phyloP scores from a whole-genome alignment of 2,888 invertebrate species.

The Eucriotettix oculatus region DNA sequence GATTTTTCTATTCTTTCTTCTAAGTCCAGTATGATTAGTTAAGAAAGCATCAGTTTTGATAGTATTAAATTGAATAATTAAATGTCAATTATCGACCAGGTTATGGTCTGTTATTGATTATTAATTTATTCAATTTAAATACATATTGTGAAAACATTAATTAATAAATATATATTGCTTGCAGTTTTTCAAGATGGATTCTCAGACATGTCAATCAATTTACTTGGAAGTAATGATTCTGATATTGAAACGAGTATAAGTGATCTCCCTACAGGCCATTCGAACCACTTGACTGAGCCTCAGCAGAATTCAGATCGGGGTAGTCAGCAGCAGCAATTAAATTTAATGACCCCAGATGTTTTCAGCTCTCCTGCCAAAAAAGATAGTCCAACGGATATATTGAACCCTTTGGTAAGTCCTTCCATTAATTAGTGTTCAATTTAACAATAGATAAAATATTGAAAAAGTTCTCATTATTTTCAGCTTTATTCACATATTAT shows the following conservation, averaged over 20 bases:
- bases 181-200: constrained; percentile 3
- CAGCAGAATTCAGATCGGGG: background rate
- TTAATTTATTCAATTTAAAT: no score
- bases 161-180: background rate
- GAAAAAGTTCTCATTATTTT: no score
- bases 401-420: constrained; percentile 2
- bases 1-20: no score
- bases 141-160: no score
- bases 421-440: background rate
- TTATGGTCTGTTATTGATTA: no score
- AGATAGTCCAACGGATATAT: constrained; percentile 9
- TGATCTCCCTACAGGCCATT: constrained; percentile 7
- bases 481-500: no score
- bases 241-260: background rate
- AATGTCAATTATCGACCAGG: no score
- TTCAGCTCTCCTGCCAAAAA: constrained; percentile 46
- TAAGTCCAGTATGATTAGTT: no score
- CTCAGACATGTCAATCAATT: constrained; percentile 8
- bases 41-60: no score
- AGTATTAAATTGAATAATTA: no score
- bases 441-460: background rate
- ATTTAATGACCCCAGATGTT: constrained; percentile 77
- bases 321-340: constrained; percentile 25
- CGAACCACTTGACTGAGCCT: constrained; percentile 1
- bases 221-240: background rate